Evolutionary conservation across 1,140 invertebrate species (phyloP).

Genomic region (Lordiphosa mommai): DNA sequence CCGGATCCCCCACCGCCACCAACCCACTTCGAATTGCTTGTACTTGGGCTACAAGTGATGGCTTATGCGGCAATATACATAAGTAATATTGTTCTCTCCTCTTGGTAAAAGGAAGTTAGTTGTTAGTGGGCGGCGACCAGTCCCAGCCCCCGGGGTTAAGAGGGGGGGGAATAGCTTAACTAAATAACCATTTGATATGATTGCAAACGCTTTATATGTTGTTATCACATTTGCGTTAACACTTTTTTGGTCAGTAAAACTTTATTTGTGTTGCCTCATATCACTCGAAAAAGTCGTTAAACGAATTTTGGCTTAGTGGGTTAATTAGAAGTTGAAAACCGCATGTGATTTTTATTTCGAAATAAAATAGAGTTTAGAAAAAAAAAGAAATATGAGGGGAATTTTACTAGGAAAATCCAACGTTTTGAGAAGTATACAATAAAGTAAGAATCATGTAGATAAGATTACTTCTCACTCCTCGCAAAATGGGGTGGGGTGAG

Average conservation of each 20-base stretch:
- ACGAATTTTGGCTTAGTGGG: no score
- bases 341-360: no score
- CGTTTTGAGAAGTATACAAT: no score
- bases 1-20: slow-evolving; percentile 11
- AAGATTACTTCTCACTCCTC: no score
- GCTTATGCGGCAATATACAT: slow-evolving; percentile 74
- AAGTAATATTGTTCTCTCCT: slow-evolving; percentile 61
- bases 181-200: slow-evolving; percentile 73
- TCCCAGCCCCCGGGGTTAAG: slow-evolving; percentile 1
- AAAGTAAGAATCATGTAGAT: no score
- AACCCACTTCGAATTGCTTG: slow-evolving; percentile 63
- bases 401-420: no score
- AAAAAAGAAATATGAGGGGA: no score
- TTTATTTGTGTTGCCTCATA: neutral
- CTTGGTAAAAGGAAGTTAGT: neutral
- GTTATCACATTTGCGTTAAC: slow-evolving; percentile 64
- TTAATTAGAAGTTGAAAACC: no score
- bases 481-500: no score
- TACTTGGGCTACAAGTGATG: slow-evolving; percentile 72
- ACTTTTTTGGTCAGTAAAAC: slow-evolving; percentile 32
- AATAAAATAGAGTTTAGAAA: no score
- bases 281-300: neutral
- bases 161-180: slow-evolving; percentile 45
- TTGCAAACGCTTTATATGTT: slow-evolving; percentile 61
- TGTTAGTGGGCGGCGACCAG: slow-evolving; percentile 20